Percentiles rank a stretch among this genome's conserved stretches.
phyloP scores from a whole-genome alignment of 2,113 vertebrate genomes.

The Cebidichthys violaceus region DNA sequence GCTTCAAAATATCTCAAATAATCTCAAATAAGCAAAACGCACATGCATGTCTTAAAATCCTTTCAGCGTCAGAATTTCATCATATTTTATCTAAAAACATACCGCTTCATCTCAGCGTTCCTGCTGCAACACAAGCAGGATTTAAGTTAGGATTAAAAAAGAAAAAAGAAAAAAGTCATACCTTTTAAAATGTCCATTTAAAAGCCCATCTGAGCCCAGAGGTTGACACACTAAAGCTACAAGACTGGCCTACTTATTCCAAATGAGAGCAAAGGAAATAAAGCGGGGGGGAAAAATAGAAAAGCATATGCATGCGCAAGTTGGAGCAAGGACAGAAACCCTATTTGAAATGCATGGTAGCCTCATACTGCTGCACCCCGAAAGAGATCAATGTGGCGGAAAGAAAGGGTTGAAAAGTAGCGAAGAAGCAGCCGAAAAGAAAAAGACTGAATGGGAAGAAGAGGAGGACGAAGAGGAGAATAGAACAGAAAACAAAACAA shows the following conservation, averaged over 20 bases:
- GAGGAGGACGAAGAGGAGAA: background rate
- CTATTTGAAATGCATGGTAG: slow-evolving; percentile 38
- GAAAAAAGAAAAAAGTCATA: slow-evolving; percentile 4
- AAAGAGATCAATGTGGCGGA: background rate
- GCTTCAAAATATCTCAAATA: background rate
- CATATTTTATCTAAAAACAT: background rate
- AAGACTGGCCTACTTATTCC: slow-evolving; percentile 39
- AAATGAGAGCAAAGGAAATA: slow-evolving; percentile 8
- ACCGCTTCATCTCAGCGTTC: background rate
- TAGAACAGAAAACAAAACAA: background rate
- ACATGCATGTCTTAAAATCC: background rate
- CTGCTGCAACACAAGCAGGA: background rate
- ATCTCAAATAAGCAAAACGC: background rate
- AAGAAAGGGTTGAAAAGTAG: background rate
- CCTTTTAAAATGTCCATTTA: slow-evolving; percentile 31
- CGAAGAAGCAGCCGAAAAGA: background rate
- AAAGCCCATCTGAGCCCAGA: slow-evolving; percentile 3
- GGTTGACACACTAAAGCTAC: background rate
- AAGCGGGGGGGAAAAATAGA: background rate
- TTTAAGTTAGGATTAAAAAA: slow-evolving; percentile 17
- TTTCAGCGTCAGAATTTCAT: background rate
- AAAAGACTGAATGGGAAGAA: background rate
- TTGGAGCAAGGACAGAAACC: slow-evolving; percentile 44
- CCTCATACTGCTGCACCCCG: slow-evolving; percentile 50
- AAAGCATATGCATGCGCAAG: slow-evolving; percentile 20